phyloP scores from a whole-genome alignment of 1,140 invertebrate genomes.

The Coelopa frigida region DNA sequence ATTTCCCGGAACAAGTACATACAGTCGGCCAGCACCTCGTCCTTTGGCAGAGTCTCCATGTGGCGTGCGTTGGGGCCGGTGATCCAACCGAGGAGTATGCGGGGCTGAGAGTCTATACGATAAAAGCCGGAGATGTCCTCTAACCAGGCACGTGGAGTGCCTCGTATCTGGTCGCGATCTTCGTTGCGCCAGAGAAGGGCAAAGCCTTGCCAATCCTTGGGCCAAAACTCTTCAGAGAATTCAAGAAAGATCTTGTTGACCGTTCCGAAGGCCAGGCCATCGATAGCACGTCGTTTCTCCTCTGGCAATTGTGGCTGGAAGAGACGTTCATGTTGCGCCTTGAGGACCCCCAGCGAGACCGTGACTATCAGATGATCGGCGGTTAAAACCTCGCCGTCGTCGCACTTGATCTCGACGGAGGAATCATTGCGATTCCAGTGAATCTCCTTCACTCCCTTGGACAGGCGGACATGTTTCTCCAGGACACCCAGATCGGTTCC shows the following conservation, averaged over 20 bases:
- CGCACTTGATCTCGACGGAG: conserved; percentile 45
- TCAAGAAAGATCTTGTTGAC: conserved; percentile 70
- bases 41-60: conserved; percentile 49
- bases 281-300: conserved; percentile 55
- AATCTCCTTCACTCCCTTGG: conserved; percentile 46
- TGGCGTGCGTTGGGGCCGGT: conserved; percentile 47
- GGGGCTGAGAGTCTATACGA: conserved; percentile 53
- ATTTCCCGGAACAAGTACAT: conserved; percentile 44
- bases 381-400: conserved; percentile 32
- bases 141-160: conserved; percentile 49
- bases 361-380: conserved; percentile 61
- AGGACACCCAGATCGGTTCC: conserved; percentile 14
- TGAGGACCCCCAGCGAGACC: conserved; percentile 62
- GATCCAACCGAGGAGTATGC: conserved; percentile 57
- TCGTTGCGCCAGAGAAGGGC: conserved; percentile 50
- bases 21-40: conserved; percentile 43
- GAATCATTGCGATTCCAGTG: conserved; percentile 25
- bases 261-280: conserved; percentile 58
- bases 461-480: conserved; percentile 37
- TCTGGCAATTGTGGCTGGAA: conserved; percentile 56
- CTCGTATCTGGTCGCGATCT: conserved; percentile 50
- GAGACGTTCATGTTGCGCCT: conserved; percentile 43
- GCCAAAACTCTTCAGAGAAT: conserved; percentile 61
- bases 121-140: conserved; percentile 58
- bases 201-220: conserved; percentile 44